These are phyloP conservation scores for Ciconia maguari DNA, from an alignment of 2,113 vertebrate species.

Conservation along the genomic window DNA sequence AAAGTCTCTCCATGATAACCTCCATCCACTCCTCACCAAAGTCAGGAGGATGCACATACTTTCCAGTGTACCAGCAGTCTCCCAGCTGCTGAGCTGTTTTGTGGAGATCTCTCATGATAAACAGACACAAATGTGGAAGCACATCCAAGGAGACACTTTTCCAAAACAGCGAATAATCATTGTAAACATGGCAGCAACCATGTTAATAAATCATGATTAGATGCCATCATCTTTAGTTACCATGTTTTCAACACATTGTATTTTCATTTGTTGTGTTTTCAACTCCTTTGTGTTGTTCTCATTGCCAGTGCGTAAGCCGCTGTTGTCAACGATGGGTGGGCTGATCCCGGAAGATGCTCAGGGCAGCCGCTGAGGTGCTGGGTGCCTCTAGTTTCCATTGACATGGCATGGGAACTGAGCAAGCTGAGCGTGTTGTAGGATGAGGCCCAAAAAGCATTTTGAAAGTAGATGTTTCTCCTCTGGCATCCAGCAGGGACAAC, in stretches of 20 bases:
- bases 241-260: neutral
- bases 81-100: neutral
- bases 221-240: neutral
- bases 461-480: slow-evolving; percentile 8
- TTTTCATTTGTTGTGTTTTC: neutral
- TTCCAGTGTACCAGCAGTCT: neutral
- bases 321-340: neutral
- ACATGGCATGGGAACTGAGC: neutral
- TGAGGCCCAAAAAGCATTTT: neutral
- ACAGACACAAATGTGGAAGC: neutral
- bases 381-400: neutral
- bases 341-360: neutral
- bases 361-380: neutral
- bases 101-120: neutral
- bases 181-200: neutral
- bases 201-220: neutral
- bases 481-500: neutral
- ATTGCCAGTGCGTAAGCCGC: neutral
- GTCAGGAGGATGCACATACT: neutral
- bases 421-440: neutral
- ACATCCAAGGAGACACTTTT: neutral
- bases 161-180: neutral
- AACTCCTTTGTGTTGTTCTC: neutral
- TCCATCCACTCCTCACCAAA: neutral
- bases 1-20: neutral